These are phyloP conservation scores for Schrankia costaestrigalis DNA, from an alignment of 2,888 invertebrate genomes.

Conservation along the genomic window DNA sequence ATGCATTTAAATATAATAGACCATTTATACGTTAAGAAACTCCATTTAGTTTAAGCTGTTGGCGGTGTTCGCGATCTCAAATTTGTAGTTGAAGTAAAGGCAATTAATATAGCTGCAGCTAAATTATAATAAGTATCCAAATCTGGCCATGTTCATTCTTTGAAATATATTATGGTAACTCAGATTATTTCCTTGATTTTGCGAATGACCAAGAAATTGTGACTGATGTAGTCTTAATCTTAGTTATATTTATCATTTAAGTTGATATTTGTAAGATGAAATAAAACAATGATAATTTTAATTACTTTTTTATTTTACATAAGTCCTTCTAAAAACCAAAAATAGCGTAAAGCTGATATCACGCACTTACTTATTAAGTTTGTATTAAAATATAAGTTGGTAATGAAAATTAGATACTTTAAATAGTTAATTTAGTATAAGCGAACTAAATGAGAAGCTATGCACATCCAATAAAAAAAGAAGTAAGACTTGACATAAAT, in stretches of 20 bases:
- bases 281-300: slow-evolving; percentile 20
- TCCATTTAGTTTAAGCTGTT: slow-evolving; percentile 23
- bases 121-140: no score
- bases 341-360: no score
- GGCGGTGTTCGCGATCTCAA: slow-evolving; percentile 20
- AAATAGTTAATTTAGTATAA: no score
- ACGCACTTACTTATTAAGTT: no score
- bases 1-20: slow-evolving; percentile 39
- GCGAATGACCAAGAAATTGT: slow-evolving; percentile 46
- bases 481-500: no score
- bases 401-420: no score
- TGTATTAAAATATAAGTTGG: no score
- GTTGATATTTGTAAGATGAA: slow-evolving; percentile 27
- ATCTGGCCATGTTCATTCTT: not conserved
- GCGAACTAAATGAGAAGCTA: no score
- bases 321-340: no score
- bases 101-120: slow-evolving; percentile 1
- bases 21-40: slow-evolving; percentile 3
- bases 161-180: slow-evolving; percentile 4
- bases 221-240: slow-evolving; percentile 62
- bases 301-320: slow-evolving; percentile 15
- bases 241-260: slow-evolving; percentile 38
- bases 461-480: no score
- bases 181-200: slow-evolving; percentile 16
- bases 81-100: no score